Percentiles rank a stretch among this genome's conserved stretches.
These are phyloP conservation scores for Lasiurus borealis DNA, from an alignment of 2,113 vertebrate species.

Conservation along the genomic window DNA sequence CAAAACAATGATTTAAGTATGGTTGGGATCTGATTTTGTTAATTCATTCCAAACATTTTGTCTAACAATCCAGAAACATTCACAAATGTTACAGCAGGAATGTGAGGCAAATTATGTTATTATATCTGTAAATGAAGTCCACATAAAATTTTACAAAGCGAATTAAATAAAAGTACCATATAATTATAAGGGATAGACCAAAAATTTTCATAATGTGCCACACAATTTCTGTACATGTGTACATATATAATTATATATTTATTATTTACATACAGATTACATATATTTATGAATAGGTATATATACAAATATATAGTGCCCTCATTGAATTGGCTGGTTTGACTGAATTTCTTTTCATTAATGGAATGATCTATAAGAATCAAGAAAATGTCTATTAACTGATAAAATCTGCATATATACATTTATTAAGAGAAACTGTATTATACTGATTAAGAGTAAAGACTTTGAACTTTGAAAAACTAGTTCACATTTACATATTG, in stretches of 20 bases:
- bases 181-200: background rate
- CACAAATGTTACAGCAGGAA: background rate
- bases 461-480: background rate
- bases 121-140: background rate
- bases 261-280: background rate
- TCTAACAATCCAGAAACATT: slow-evolving; percentile 12
- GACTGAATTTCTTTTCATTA: background rate
- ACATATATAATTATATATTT: background rate
- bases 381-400: background rate
- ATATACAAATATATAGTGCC: background rate
- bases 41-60: background rate
- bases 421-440: background rate
- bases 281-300: background rate
- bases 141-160: background rate
- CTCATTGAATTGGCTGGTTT: background rate
- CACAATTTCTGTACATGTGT: background rate
- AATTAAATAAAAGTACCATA: background rate
- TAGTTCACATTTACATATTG: background rate
- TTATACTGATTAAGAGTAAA: background rate
- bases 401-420: background rate
- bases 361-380: background rate
- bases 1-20: background rate
- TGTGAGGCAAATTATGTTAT: background rate
- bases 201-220: background rate
- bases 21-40: background rate